These are phyloP conservation scores for Gymnobelideus leadbeateri DNA, from an alignment of 2,113 vertebrate species.

Conservation along the genomic window DNA sequence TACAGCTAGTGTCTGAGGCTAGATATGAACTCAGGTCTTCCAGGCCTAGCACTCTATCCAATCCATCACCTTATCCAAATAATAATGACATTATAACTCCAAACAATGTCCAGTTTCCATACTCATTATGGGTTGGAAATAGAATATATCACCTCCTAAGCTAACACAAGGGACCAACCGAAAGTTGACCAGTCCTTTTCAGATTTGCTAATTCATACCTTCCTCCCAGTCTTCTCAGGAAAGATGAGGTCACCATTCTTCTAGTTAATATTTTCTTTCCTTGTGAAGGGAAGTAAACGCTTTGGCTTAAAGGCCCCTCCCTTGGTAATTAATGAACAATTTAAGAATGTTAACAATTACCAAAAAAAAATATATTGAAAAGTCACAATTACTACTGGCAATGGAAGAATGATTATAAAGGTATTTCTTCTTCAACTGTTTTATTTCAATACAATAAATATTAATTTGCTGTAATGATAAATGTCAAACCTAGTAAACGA, in stretches of 20 bases:
- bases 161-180: background rate
- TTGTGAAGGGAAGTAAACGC: background rate
- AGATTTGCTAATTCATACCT: background rate
- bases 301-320: background rate
- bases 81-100: background rate
- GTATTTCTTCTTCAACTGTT: background rate
- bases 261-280: background rate
- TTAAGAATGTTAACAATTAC: background rate
- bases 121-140: background rate
- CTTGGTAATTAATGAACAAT: background rate
- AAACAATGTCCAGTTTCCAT: background rate
- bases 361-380: background rate
- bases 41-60: background rate
- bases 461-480: background rate
- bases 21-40: background rate
- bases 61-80: background rate
- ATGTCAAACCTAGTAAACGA: background rate
- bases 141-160: background rate
- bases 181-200: background rate
- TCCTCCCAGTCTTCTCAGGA: background rate
- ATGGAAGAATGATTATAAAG: background rate
- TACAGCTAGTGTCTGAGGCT: background rate
- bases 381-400: background rate
- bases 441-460: background rate
- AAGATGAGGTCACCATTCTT: background rate